Conservation (phyloP, 2,888 invertebrate genomes). For the Eumerus sabulonum region DNA sequence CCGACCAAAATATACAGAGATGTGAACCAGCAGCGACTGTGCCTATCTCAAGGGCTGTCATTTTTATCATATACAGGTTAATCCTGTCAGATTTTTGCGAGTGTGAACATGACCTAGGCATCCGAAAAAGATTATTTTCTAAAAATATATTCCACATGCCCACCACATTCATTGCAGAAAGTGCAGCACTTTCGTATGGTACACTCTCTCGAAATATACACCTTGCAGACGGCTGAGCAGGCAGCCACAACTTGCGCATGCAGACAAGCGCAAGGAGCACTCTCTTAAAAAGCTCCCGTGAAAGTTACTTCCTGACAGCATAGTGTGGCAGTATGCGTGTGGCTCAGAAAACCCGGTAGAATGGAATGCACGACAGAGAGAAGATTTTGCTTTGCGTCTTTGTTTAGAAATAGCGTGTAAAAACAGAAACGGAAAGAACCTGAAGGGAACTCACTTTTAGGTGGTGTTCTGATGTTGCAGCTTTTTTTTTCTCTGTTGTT, state of each 20-base stretch:
- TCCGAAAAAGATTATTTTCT: conserved; percentile 4
- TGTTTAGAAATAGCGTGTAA: conserved; percentile 68
- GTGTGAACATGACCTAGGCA: conserved; percentile 51
- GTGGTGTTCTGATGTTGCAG: conserved; percentile 22
- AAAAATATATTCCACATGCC: conserved; percentile 6
- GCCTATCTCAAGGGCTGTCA: too few species aligned
- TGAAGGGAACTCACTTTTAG: conserved; percentile 27
- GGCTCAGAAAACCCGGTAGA: conserved; percentile 36
- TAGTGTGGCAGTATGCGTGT: background rate
- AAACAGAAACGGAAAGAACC: conserved; percentile 57
- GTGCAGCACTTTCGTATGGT: too few species aligned
- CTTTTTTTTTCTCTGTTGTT: conserved; percentile 11
- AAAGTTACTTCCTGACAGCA: conserved; percentile 17
- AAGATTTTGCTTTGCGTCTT: conserved; percentile 55
- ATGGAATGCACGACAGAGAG: conserved; percentile 25
- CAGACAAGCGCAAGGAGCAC: background rate
- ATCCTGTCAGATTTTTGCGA: background rate
- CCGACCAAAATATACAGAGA: too few species aligned
- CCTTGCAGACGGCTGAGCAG: too few species aligned
- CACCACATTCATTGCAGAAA: background rate
- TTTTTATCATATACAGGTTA: too few species aligned
- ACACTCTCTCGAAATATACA: too few species aligned
- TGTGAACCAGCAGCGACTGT: too few species aligned
- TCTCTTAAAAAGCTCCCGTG: conserved; percentile 51
- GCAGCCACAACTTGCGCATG: too few species aligned